These are phyloP conservation scores for Gavialis gangeticus DNA, from an alignment of 2,113 vertebrate genomes.

Conservation along the genomic window DNA sequence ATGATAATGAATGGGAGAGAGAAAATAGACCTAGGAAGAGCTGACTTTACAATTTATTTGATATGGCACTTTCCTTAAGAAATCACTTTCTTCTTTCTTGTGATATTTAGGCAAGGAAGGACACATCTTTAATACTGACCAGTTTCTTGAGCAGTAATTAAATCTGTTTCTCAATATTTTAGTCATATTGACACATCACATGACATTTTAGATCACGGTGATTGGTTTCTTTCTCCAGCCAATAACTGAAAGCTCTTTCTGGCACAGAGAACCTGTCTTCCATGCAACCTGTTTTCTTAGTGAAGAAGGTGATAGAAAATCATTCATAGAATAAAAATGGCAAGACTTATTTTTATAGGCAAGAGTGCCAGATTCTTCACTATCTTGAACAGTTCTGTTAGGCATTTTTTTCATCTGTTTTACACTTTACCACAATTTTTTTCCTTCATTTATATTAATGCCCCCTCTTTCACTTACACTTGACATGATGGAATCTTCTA, in stretches of 20 bases:
- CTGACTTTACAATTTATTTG: not conserved
- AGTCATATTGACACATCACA: not conserved
- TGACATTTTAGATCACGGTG: not conserved
- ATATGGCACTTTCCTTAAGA: not conserved
- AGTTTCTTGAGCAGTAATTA: not conserved
- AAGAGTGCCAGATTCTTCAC: not conserved
- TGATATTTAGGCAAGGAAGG: not conserved
- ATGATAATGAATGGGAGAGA: no score
- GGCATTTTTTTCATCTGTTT: not conserved
- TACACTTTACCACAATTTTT: not conserved
- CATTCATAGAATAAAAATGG: not conserved
- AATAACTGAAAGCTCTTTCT: not conserved
- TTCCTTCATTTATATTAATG: not conserved
- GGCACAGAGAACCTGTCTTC: not conserved
- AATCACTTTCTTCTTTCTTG: not conserved
- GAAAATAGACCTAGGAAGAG: no score
- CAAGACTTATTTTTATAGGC: not conserved
- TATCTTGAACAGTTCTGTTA: not conserved
- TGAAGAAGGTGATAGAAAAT: not conserved
- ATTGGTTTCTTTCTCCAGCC: no score
- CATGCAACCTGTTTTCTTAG: not conserved
- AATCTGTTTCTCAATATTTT: not conserved
- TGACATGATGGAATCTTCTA: not conserved
- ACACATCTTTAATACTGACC: not conserved
- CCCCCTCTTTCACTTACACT: not conserved